Evolutionary conservation across 2,888 invertebrate genomes (phyloP).

Genomic region (Hybos culiciformis): DNA sequence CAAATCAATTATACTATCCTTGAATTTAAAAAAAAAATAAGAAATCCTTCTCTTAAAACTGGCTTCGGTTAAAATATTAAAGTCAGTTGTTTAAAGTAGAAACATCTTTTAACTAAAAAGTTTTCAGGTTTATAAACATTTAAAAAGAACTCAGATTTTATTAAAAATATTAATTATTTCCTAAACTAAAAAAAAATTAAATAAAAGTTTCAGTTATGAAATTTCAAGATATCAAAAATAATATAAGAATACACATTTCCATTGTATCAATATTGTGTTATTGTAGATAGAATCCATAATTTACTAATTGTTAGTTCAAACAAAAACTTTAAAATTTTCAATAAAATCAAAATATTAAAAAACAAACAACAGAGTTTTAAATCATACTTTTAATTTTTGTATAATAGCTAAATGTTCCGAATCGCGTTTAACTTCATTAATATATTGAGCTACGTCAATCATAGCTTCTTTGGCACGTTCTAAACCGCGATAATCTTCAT

Average conservation of each 20-base stretch:
- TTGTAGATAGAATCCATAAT: no score
- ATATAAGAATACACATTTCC: no score
- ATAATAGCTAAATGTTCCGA: constrained; percentile 85
- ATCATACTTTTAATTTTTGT: constrained; percentile 66
- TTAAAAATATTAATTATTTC: constrained; percentile 7
- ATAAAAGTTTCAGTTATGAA: background rate
- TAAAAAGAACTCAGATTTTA: no score
- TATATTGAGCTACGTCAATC: constrained; percentile 92
- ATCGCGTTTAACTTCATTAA: constrained; percentile 96
- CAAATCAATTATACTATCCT: constrained; percentile 72
- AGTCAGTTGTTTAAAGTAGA: no score
- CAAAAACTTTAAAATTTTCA: no score
- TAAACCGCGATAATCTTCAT: constrained; percentile 71
- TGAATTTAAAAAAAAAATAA: constrained; percentile 12
- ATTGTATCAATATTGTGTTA: no score
- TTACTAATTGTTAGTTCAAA: no score
- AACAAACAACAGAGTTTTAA: background rate
- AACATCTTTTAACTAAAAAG: no score
- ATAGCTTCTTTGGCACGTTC: constrained; percentile 86
- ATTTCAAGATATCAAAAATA: no score
- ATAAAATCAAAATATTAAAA: background rate
- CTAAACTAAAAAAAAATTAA: constrained; percentile 1
- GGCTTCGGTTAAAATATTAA: no score
- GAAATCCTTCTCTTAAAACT: no score
- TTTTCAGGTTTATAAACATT: no score